Conservation (phyloP, 2,113 vertebrate genomes). For the Astatoreochromis straeleni region DNA sequence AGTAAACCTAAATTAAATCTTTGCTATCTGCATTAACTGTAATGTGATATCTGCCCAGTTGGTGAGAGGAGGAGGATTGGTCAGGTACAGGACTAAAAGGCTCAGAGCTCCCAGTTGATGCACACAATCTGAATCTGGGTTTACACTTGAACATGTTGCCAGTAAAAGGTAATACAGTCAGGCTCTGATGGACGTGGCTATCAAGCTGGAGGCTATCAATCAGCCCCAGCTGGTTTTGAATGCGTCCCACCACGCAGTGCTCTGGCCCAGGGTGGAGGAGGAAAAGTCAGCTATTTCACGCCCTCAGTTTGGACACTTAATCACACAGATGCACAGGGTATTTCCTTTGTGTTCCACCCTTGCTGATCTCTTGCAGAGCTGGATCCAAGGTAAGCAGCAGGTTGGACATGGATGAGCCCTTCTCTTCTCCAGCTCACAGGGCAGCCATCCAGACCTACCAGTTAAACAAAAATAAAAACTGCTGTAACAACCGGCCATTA, state of each 20-base stretch:
- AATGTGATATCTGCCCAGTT: background rate
- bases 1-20: background rate
- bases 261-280: background rate
- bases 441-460: background rate
- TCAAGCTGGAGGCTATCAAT: conserved; percentile 35
- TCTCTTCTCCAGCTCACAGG: conserved; percentile 2
- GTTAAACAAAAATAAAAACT: background rate
- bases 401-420: conserved; percentile 1
- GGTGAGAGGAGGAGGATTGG: background rate
- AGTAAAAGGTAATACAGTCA: background rate
- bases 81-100: background rate
- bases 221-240: conserved; percentile 34
- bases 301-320: conserved; percentile 15
- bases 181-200: conserved; percentile 7
- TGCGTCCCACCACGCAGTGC: background rate
- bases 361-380: background rate
- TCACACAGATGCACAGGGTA: conserved; percentile 19
- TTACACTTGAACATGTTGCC: background rate
- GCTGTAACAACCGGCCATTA: conserved; percentile 33
- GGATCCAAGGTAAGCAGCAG: background rate
- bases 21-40: background rate
- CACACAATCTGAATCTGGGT: background rate
- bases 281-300: conserved; percentile 16
- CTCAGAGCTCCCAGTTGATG: background rate
- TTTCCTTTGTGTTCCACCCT: background rate